A percentile compares a stretch with the other conserved stretches of the same genome.
Evolutionary conservation across 2,113 vertebrate genomes (phyloP).

Genomic region (Pygoscelis antarcticus): DNA sequence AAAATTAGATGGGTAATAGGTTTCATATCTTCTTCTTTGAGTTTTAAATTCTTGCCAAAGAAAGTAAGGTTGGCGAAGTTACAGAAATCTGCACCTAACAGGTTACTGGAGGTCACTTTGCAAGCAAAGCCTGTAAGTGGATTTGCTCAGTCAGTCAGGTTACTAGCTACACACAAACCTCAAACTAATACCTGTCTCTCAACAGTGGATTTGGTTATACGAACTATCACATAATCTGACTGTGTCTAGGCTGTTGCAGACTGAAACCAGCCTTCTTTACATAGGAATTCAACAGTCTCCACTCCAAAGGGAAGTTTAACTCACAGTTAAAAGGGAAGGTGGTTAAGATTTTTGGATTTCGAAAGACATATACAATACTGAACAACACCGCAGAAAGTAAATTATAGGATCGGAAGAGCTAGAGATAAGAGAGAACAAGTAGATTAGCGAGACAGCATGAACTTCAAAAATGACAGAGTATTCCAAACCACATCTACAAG

Average conservation of each 20-base stretch:
- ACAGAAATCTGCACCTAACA: background rate
- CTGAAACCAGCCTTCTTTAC: background rate
- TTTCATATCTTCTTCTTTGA: background rate
- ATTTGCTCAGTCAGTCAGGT: slow-evolving; percentile 35
- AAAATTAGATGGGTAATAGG: background rate
- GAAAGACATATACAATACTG: background rate
- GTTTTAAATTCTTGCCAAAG: background rate
- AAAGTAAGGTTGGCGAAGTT: background rate
- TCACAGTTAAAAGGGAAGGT: background rate
- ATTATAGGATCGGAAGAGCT: background rate
- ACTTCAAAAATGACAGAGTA: background rate
- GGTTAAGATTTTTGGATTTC: background rate
- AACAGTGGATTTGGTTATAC: background rate
- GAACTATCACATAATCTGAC: background rate
- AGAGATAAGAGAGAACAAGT: background rate
- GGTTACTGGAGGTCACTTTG: slow-evolving; percentile 38
- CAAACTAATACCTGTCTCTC: background rate
- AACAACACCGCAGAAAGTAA: background rate
- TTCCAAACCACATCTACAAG: background rate
- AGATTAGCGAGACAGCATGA: background rate
- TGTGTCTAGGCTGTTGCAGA: background rate
- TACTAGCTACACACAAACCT: slow-evolving; percentile 36
- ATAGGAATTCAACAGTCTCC: background rate
- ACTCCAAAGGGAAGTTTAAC: no score
- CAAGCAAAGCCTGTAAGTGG: slow-evolving; percentile 52